These are phyloP conservation scores for Vanessa atalanta DNA, from an alignment of 1,140 invertebrate genomes.

Conservation along the genomic window DNA sequence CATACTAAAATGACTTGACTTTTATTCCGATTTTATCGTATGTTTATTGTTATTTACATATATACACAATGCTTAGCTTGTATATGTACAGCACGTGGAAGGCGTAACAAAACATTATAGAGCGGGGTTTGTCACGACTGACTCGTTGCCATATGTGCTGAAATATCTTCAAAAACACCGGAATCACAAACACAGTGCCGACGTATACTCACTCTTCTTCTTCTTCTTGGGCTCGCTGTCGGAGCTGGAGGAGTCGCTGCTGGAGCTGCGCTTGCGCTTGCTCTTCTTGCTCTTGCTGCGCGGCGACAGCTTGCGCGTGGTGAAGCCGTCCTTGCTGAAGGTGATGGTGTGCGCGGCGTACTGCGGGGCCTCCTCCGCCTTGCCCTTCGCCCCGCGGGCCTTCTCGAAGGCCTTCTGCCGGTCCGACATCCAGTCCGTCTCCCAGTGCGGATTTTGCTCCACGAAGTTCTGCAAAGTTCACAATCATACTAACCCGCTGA, in stretches of 20 bases:
- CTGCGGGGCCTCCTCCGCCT: conserved; percentile 20
- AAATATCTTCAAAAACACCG: no score
- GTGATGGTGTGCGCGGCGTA: conserved; percentile 70
- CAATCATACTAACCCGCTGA: no score
- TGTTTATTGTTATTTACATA: no score
- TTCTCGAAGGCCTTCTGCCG: conserved; percentile 86
- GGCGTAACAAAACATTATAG: no score
- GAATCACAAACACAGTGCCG: no score
- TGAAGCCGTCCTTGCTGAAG: conserved; percentile 55
- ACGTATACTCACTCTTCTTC: conserved; percentile 63
- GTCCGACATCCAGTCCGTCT: conserved; percentile 90
- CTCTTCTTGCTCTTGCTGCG: conserved; percentile 76
- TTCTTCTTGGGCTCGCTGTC: conserved; percentile 78
- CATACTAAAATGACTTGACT: not conserved
- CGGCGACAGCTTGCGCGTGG: conserved; percentile 28
- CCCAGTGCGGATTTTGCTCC: conserved; percentile 91
- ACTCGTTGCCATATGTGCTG: no score
- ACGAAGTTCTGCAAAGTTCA: conserved; percentile 84
- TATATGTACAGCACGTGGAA: no score
- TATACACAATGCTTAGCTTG: no score
- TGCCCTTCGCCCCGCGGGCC: conserved; percentile 45
- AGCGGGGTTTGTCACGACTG: no score
- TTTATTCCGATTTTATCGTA: no score
- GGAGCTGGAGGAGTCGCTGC: conserved; percentile 78
- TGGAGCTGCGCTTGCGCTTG: conserved; percentile 80